Evolutionary conservation across 2,113 vertebrate genomes (phyloP).

Genomic region (Mystacornis crossleyi): DNA sequence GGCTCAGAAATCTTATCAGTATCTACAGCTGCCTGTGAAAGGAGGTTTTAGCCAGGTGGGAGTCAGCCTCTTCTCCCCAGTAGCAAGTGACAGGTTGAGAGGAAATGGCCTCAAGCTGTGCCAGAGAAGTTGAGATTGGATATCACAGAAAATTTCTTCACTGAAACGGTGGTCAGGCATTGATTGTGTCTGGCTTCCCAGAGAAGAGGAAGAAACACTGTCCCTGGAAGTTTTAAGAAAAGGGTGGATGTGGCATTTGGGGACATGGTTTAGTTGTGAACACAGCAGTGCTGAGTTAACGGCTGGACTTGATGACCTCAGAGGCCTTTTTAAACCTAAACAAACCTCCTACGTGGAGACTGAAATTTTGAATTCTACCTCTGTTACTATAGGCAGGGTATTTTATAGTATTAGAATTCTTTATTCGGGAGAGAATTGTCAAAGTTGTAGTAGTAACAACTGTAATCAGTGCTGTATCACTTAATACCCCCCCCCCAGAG

Average conservation of each 20-base stretch:
- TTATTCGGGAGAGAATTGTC: not conserved
- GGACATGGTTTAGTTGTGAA: not conserved
- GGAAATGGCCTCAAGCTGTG: not conserved
- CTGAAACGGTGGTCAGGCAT: not conserved
- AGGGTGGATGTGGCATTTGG: not conserved
- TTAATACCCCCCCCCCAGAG: accelerated
- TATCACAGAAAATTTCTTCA: not conserved
- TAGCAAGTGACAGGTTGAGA: not conserved
- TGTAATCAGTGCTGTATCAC: not conserved
- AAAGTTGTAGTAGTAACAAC: not conserved
- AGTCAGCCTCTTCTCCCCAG: not conserved
- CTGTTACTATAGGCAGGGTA: not conserved
- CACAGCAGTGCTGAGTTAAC: not conserved
- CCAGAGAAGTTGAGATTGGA: not conserved
- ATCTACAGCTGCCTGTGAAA: not conserved
- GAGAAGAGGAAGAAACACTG: not conserved
- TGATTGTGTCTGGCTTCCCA: not conserved
- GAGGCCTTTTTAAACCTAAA: not conserved
- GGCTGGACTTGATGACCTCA: not conserved
- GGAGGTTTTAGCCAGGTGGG: not conserved
- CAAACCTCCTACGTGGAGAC: not conserved
- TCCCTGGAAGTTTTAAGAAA: not conserved
- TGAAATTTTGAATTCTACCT: not conserved
- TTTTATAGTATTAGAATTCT: not conserved
- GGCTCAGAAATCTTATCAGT: not conserved